Conservation (phyloP, 1,140 invertebrate genomes). For the Camponotus vicinus region DNA sequence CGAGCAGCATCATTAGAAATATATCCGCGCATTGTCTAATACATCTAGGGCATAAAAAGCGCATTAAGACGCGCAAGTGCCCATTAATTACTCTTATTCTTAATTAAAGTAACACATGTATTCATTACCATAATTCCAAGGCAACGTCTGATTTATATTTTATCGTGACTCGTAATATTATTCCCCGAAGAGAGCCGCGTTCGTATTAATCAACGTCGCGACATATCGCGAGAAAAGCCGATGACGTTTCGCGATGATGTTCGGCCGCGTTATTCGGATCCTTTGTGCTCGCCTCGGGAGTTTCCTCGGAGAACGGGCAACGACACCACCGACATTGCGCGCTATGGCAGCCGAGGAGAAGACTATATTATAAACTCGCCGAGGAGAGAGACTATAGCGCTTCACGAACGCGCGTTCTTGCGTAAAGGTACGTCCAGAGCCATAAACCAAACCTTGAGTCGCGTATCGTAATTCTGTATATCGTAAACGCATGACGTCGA, state of each 20-base stretch:
- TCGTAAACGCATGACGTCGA: not conserved
- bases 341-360: constrained; percentile 46
- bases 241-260: constrained; percentile 48
- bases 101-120: not conserved
- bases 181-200: not conserved
- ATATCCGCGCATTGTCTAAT: not conserved
- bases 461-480: not conserved
- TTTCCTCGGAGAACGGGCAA: constrained; percentile 54
- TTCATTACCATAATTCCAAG: constrained; percentile 34
- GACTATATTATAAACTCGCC: constrained; percentile 57
- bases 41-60: not conserved
- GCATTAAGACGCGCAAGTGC: not conserved
- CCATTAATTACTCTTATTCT: not conserved
- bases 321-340: constrained; percentile 43
- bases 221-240: constrained; percentile 36
- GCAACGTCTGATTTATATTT: constrained; percentile 1
- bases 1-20: not conserved
- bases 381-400: constrained; percentile 59
- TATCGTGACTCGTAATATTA: constrained; percentile 22
- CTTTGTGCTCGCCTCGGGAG: constrained; percentile 51
- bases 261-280: constrained; percentile 48
- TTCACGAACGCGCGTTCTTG: constrained; percentile 13
- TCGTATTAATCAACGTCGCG: constrained; percentile 39
- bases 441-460: constrained; percentile 34
- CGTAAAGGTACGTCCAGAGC: constrained; percentile 54